Evolutionary conservation across 92 coral and sea anemone species (phyloP), one percentile per base, ranked within the genome.

Genomic region (Meandrina meandrites): DNA sequence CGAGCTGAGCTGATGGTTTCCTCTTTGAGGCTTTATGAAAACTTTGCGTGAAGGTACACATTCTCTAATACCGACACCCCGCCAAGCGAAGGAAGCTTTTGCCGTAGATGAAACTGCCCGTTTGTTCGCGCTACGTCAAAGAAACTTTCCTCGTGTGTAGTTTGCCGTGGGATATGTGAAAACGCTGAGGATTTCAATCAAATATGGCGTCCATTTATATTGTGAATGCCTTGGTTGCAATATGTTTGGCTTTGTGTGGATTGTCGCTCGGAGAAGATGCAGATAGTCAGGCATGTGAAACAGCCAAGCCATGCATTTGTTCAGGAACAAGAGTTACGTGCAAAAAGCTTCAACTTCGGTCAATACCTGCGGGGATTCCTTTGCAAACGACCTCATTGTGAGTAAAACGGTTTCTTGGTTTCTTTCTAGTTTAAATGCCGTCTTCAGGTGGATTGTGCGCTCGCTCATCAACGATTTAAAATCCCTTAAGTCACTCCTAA

Each of bases 351-450:
- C 50, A 74, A 37, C 85, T 92, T 36, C 86, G 84, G 17, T 51
- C 77, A 31, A 88, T 92, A 82, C 95, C 95, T 62, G 31, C 16
- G 87, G 93, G 95, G 91, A 92, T 92, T 92, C 95, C 95, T 78
- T 72, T 87, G 85, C 89, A 68, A 73, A 92, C 90, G 12, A 79
- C 88, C 42, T 28, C 76, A 53, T 76, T 92, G 95, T 92, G 90
- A 92, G 95, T 92, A 82, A 60, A 69, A 81, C 48, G 32, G 27
- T 81, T 81, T 81, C 32, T 54, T 73, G 82, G 34, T 77, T 75
- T 56, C 57, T 84, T 27, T 36, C 4, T 62, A 76, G 76, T 64
- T 77, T 57, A n/a, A 10, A 11, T 36, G 80, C 74, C 42, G 79
- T 53, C 64, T 45, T 76, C 48, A 27, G 77, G 22, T 42, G 36